These are phyloP conservation scores for Cynopterus sphinx DNA, from an alignment of 2,797 vertebrate genomes.

Conservation along the genomic window DNA sequence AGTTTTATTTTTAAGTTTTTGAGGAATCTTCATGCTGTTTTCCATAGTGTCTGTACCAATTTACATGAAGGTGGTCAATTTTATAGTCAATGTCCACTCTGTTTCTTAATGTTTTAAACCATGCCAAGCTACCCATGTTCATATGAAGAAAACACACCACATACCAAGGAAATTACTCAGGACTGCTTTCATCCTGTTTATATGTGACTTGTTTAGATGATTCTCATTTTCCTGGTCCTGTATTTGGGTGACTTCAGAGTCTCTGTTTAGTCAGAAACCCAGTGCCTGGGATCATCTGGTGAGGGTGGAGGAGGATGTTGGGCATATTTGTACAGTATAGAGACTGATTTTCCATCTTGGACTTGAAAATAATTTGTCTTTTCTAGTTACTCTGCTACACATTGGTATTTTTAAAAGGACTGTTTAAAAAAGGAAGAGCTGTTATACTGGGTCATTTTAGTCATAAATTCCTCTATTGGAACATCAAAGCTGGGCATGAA, in stretches of 20 bases:
- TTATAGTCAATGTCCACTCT: background rate
- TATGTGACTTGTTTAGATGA: background rate
- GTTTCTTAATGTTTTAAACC: constrained; percentile 3
- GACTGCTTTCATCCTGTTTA: background rate
- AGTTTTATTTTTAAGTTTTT: background rate
- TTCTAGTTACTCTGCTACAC: background rate
- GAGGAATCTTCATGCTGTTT: background rate
- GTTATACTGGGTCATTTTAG: background rate
- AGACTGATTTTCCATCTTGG: background rate
- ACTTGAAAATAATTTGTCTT: constrained; percentile 23
- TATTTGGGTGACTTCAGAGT: background rate
- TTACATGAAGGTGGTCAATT: background rate
- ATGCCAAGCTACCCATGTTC: background rate
- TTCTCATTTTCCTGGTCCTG: background rate
- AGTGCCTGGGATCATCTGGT: background rate
- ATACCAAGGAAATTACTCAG: background rate
- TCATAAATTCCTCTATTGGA: constrained; percentile 19
- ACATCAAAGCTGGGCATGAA: background rate
- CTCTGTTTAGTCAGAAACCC: background rate
- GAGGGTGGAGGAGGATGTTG: background rate
- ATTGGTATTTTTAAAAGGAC: background rate
- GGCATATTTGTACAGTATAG: background rate
- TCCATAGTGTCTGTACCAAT: background rate
- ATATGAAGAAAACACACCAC: background rate
- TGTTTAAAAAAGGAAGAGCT: background rate